Conservation (phyloP, 2,888 invertebrate species). For the Caenorhabditis sp. region DNA sequence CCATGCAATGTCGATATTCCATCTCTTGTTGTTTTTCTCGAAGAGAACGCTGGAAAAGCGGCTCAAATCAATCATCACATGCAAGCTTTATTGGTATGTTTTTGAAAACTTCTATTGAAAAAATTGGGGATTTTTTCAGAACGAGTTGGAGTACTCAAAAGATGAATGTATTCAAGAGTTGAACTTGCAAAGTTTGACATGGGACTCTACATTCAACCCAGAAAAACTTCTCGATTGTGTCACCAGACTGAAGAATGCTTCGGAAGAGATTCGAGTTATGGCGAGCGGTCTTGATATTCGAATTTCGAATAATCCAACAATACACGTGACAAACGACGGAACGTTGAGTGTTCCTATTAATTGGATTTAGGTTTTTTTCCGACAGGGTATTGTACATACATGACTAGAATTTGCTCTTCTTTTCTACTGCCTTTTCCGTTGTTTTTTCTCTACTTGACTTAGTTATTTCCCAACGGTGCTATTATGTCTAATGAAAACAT, state of each 20-base stretch:
- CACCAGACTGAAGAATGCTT: conserved; percentile 24
- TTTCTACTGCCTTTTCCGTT: background rate
- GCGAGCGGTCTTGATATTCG: conserved; percentile 49
- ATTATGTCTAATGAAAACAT: too few species aligned
- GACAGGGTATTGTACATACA: background rate
- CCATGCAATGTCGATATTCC: conserved; percentile 67
- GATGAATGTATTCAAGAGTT: conserved; percentile 37
- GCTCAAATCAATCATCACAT: conserved; percentile 39
- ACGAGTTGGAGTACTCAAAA: conserved; percentile 30
- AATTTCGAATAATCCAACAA: conserved; percentile 59
- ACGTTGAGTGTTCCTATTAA: conserved; percentile 61
- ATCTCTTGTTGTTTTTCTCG: conserved; percentile 57
- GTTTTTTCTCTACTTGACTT: background rate
- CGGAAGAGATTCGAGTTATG: conserved; percentile 20
- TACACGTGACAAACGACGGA: conserved; percentile 61
- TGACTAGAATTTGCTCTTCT: background rate
- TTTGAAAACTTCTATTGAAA: background rate
- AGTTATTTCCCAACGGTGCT: background rate
- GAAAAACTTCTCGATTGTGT: conserved; percentile 32
- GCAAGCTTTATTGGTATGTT: conserved; percentile 37
- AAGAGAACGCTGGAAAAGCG: conserved; percentile 39
- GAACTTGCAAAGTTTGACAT: conserved; percentile 39
- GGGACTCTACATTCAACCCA: conserved; percentile 41
- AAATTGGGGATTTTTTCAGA: conserved; percentile 10
- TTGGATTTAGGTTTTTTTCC: conserved; percentile 35